Conservation (phyloP, 1,140 invertebrate genomes). For the Drosophila novamexicana region DNA sequence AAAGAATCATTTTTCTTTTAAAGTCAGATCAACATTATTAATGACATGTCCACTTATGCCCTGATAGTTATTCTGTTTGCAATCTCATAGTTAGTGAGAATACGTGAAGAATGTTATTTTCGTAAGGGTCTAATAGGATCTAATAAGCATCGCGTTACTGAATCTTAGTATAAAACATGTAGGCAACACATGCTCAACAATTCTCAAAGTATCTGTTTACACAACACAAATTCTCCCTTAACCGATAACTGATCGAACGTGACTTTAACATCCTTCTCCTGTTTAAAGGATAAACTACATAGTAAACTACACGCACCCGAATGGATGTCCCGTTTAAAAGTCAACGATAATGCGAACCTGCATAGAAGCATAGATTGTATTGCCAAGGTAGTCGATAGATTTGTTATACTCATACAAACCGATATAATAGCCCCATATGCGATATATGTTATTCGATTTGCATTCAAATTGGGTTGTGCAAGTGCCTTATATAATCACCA, state of each 20-base stretch:
- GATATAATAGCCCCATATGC: background rate
- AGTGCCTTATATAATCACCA: slow-evolving; percentile 1
- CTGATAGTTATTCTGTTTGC: too few relatives aligned
- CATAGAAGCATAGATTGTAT: slow-evolving; percentile 90
- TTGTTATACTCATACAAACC: background rate
- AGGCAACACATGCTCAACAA: background rate
- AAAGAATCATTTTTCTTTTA: rapidly evolving
- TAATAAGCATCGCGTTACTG: too few relatives aligned
- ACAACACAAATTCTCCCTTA: slow-evolving; percentile 1
- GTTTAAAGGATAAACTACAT: slow-evolving; percentile 78
- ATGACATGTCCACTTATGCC: too few relatives aligned
- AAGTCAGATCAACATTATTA: too few relatives aligned
- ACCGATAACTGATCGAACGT: slow-evolving; percentile 7
- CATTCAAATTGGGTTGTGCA: background rate
- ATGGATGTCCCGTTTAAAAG: slow-evolving; percentile 87
- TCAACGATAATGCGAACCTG: slow-evolving; percentile 85
- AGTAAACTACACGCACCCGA: slow-evolving; percentile 87
- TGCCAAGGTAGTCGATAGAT: slow-evolving; percentile 85
- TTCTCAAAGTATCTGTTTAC: background rate
- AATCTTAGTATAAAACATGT: too few relatives aligned
- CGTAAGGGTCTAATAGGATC: too few relatives aligned
- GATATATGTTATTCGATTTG: slow-evolving; percentile 19
- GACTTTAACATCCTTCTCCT: slow-evolving; percentile 49
- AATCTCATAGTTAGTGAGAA: too few relatives aligned
- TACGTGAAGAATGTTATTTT: too few relatives aligned